Evolutionary conservation across 2,797 vertebrate species (phyloP), one percentile per base, ranked within the genome.

Genomic region (Myotis daubentonii): DNA sequence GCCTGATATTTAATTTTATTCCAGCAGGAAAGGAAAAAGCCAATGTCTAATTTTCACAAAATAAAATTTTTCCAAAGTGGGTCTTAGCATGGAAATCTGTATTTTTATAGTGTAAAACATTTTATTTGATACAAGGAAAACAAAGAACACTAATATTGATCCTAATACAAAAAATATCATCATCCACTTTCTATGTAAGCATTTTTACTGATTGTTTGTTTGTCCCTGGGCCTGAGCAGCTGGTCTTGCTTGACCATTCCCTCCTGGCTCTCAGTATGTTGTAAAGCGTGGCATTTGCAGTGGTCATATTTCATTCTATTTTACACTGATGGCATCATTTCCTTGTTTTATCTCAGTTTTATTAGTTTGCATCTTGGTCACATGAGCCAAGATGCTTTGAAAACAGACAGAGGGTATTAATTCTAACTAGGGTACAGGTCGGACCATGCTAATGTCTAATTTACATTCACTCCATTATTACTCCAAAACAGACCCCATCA

Each of bases 291-390:
- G 47, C 23, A 76, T 65, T 55, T 86, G 10, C 12, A 75, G 47
- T 10, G 25, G 41, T 74, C 53, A 71, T 8, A 86, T 84, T 66
- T 87, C 75, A 71, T 92, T 96, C 74, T 80, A 9, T 74, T 87
- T 84, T 86, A 65, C 16, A 65, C 3, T 23, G 19, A 89, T 84
- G 57, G 41, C 28, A 53, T 91, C 22, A 88, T 88, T 96, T 94
- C 80, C 47, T 96, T 80, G 28, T 65, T 92, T 95, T 90, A 47
- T 87, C 15, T 28, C 33, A 57, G 79, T 86, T 93, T 93, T 82
- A 95, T 95, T 87, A 65, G 6, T 71, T 79, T 95, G 28, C 17
- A 89, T 41, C 8, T 79, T 81, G 47, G 47, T 28, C 66, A 70
- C 16, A 25, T 41, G 90, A 70, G 28, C 78, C 80, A 95, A 93